phyloP scores from a whole-genome alignment of 1,140 invertebrate species.

The Lordiphosa mommai region DNA sequence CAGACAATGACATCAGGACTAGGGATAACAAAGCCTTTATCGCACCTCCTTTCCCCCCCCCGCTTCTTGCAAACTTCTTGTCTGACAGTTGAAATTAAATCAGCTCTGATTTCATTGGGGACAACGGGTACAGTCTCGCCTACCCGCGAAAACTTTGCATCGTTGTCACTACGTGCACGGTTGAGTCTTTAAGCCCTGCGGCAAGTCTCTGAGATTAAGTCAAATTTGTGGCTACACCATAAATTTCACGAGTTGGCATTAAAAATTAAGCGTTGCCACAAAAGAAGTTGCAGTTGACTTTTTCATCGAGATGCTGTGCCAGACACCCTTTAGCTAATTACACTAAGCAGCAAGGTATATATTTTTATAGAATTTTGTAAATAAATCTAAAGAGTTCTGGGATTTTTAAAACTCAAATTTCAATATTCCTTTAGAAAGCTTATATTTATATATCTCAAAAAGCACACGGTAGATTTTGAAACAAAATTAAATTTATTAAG shows the following conservation, averaged over 20 bases:
- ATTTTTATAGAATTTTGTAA: background rate
- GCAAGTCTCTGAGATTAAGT: slow-evolving; percentile 59
- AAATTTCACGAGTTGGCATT: slow-evolving; percentile 63
- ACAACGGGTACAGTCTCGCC: slow-evolving; percentile 53
- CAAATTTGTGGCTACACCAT: slow-evolving; percentile 70
- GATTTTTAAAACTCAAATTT: too few species aligned
- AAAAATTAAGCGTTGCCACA: slow-evolving; percentile 64
- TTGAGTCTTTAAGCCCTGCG: slow-evolving; percentile 37
- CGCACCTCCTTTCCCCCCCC: slow-evolving; percentile 37
- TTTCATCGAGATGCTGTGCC: slow-evolving; percentile 1
- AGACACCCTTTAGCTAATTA: slow-evolving; percentile 41
- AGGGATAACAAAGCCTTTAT: slow-evolving; percentile 65
- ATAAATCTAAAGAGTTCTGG: background rate
- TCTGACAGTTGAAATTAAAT: slow-evolving; percentile 54
- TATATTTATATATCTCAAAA: too few species aligned
- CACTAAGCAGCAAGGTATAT: slow-evolving; percentile 23
- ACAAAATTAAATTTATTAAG: too few species aligned
- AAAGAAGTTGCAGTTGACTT: slow-evolving; percentile 55
- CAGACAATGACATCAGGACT: slow-evolving; percentile 17
- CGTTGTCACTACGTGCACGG: background rate
- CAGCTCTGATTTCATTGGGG: slow-evolving; percentile 52
- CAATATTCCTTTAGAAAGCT: too few species aligned
- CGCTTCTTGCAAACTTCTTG: slow-evolving; percentile 3
- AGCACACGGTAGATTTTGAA: too few species aligned
- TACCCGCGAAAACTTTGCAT: slow-evolving; percentile 3